phyloP scores from a whole-genome alignment of 2,888 invertebrate species.

The Mythimna vitellina region DNA sequence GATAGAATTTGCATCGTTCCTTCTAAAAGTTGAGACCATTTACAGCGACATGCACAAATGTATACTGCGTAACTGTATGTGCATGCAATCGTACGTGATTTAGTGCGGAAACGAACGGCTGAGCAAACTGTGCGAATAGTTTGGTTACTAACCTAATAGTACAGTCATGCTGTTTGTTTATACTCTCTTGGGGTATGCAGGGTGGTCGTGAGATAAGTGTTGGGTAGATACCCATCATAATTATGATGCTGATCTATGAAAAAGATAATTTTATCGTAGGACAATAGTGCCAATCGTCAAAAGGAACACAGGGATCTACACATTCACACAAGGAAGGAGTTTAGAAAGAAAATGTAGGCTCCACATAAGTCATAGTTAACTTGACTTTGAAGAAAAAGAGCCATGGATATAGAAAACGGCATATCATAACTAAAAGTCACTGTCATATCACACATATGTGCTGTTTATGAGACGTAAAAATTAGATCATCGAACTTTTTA shows the following conservation, averaged over 20 bases:
- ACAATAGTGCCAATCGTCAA: not conserved
- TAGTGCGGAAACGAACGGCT: conserved; percentile 54
- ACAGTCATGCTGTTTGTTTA: conserved; percentile 18
- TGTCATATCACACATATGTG: too few species aligned
- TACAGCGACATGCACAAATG: conserved; percentile 38
- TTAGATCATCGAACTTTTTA: not conserved
- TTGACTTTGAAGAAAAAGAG: too few species aligned
- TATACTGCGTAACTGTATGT: conserved; percentile 25
- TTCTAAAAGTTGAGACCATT: conserved; percentile 34
- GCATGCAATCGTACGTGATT: conserved; percentile 60
- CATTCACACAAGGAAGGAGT: too few species aligned
- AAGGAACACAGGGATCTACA: too few species aligned
- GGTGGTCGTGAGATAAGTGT: not conserved
- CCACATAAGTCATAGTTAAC: too few species aligned
- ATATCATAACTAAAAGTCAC: too few species aligned
- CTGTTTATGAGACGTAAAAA: not conserved
- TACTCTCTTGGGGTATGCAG: not conserved
- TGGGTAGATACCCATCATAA: too few species aligned
- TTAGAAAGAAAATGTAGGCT: not conserved
- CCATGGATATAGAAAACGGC: too few species aligned
- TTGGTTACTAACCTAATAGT: conserved; percentile 50
- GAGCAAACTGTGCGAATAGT: conserved; percentile 55
- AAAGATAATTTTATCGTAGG: not conserved
- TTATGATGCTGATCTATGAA: not conserved
- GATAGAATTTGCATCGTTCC: conserved; percentile 18